Percentiles rank a stretch among this genome's conserved stretches.
Conservation (phyloP, 2,113 vertebrate species). For the Clarias batrachus region DNA sequence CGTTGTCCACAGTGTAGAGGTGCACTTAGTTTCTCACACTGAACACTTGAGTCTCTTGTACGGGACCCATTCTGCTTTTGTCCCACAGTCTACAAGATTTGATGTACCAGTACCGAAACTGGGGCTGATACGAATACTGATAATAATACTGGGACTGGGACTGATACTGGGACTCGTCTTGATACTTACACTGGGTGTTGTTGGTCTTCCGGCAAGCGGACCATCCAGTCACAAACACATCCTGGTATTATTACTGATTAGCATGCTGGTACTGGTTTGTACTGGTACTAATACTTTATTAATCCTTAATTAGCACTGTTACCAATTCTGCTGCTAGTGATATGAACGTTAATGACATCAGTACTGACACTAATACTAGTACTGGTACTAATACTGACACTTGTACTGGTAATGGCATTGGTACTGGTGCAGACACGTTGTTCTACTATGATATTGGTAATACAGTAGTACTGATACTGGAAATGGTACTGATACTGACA, state of each 20-base stretch:
- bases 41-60: background rate
- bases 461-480: background rate
- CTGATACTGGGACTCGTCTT: background rate
- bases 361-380: background rate
- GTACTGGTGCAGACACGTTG: background rate
- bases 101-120: background rate
- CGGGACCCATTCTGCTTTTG: background rate
- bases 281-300: background rate
- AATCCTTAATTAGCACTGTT: background rate
- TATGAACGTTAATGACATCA: no score
- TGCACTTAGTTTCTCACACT: no score
- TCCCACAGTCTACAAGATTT: no score
- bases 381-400: background rate
- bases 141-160: background rate
- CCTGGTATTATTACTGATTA: background rate
- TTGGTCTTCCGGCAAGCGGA: background rate
- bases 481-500: background rate
- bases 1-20: background rate
- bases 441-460: no score
- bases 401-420: background rate
- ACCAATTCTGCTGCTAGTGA: background rate
- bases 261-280: background rate
- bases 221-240: no score
- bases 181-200: background rate
- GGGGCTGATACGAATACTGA: background rate